Percentiles rank a stretch among this genome's conserved stretches.
These are phyloP conservation scores for Psittacula cyanocephala DNA, from an alignment of 2,113 vertebrate species.

Conservation along the genomic window DNA sequence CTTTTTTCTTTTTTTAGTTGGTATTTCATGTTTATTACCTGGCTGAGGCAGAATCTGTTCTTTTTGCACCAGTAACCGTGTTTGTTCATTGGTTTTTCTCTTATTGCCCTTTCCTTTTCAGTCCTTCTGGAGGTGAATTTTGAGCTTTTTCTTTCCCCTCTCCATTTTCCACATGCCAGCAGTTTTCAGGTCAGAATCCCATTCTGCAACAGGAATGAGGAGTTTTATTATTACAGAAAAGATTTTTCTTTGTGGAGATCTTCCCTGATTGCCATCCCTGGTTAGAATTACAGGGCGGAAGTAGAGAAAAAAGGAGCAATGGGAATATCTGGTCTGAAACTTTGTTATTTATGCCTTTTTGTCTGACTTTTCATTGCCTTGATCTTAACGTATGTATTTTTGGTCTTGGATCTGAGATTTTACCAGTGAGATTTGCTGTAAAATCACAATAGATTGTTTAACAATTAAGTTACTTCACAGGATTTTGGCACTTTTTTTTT, in stretches of 20 bases:
- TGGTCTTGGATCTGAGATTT: background rate
- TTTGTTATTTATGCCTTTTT: background rate
- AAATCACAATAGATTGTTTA: background rate
- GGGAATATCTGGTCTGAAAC: background rate
- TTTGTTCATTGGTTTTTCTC: background rate
- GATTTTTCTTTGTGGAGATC: background rate
- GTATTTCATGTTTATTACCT: background rate
- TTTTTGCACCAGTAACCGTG: background rate
- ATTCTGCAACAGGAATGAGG: background rate
- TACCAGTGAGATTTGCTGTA: background rate
- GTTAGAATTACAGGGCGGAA: background rate
- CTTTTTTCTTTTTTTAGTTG: background rate
- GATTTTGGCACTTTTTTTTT: background rate
- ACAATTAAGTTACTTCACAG: background rate
- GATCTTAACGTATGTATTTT: background rate
- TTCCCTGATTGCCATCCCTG: background rate
- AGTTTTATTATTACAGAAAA: background rate
- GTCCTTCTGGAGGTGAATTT: background rate
- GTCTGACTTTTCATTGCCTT: background rate
- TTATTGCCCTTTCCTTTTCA: background rate
- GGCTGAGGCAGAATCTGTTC: background rate
- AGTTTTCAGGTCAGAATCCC: background rate
- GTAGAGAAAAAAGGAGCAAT: background rate
- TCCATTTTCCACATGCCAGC: background rate
- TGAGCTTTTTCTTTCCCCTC: background rate